These are phyloP conservation scores for Emydoidea blandingii DNA, from an alignment of 2,797 vertebrate species.

Conservation along the genomic window DNA sequence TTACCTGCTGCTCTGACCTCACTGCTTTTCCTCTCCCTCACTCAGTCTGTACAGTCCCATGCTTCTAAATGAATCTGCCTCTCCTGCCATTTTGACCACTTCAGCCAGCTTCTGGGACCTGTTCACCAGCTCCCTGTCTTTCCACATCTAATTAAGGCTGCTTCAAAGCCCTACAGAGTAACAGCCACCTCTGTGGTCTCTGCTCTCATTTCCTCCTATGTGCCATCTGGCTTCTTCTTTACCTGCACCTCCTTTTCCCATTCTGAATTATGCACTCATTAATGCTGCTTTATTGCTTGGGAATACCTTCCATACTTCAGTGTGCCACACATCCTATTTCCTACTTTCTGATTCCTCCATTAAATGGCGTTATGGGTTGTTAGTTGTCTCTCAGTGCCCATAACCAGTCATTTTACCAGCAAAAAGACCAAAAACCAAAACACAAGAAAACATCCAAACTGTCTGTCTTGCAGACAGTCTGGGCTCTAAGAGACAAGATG, in stretches of 20 bases:
- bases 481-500: neutral
- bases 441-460: neutral
- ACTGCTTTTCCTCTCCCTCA: neutral
- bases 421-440: neutral
- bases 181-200: neutral
- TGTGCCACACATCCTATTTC: neutral
- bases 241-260: neutral
- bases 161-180: neutral
- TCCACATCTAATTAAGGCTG: slow-evolving; percentile 5
- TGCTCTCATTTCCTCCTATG: neutral
- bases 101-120: neutral
- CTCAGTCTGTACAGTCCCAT: neutral
- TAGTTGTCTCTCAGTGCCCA: neutral
- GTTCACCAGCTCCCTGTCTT: neutral
- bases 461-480: neutral
- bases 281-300: fast-evolving
- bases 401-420: neutral
- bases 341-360: neutral
- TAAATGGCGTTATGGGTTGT: fast-evolving
- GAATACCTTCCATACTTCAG: neutral
- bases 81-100: neutral
- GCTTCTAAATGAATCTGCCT: neutral
- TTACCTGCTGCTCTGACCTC: neutral
- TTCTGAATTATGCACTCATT: fast-evolving
- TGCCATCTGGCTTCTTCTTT: neutral